A percentile compares a stretch with the other conserved stretches of the same genome.
phyloP scores from a whole-genome alignment of 1,140 invertebrate species.

The Pinna nobilis region DNA sequence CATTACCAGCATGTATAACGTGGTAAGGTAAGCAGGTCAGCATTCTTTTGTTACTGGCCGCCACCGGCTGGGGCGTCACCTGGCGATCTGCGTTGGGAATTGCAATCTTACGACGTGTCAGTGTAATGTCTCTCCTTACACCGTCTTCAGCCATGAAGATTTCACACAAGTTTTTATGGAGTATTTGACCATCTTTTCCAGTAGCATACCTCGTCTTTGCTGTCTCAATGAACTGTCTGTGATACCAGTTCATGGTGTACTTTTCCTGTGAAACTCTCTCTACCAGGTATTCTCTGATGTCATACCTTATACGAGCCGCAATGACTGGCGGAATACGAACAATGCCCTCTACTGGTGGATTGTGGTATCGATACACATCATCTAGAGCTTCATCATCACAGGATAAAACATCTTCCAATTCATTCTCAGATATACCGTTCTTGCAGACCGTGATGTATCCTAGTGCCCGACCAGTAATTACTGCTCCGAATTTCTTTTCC shows the following conservation, averaged over 20 bases:
- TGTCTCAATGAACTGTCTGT: conserved; percentile 92
- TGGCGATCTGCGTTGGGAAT: conserved; percentile 61
- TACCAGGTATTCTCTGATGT: conserved; percentile 82
- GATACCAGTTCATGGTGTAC: conserved; percentile 87
- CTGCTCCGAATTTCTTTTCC: conserved; percentile 54
- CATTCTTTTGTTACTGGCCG: conserved; percentile 51
- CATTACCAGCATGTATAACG: conserved; percentile 36
- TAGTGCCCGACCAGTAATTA: conserved; percentile 80
- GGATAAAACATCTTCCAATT: conserved; percentile 72
- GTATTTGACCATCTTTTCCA: conserved; percentile 35
- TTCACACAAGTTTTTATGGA: conserved; percentile 53
- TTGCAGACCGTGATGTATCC: conserved; percentile 79
- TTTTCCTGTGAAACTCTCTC: conserved; percentile 78
- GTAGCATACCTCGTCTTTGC: conserved; percentile 93
- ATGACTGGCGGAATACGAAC: conserved; percentile 75
- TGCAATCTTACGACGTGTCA: conserved; percentile 51
- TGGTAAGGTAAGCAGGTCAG: conserved; percentile 61
- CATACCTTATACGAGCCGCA: conserved; percentile 82
- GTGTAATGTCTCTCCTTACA: conserved; percentile 50
- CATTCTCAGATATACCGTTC: conserved; percentile 68
- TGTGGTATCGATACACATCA: conserved; percentile 68
- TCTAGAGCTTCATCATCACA: conserved; percentile 69
- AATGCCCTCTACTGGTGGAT: conserved; percentile 66
- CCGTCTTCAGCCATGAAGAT: conserved; percentile 54
- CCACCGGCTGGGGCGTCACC: conserved; percentile 58